phyloP scores from a whole-genome alignment of 2,888 invertebrate genomes.

The Adela reaumurella region DNA sequence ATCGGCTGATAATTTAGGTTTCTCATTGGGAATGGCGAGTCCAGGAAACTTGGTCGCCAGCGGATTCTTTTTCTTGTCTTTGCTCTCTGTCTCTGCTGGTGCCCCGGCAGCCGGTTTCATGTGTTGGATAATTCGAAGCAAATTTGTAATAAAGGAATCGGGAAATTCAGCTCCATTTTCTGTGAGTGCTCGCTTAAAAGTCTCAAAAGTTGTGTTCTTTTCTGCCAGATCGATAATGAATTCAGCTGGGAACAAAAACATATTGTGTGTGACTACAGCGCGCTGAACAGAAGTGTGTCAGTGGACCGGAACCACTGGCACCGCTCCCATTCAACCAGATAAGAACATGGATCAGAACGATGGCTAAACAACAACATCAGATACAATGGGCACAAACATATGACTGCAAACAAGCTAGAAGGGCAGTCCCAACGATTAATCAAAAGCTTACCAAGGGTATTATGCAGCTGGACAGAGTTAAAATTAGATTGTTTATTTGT shows the following conservation, averaged over 20 bases:
- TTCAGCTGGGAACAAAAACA: constrained; percentile 70
- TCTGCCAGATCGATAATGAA: constrained; percentile 94
- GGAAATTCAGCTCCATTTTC: constrained; percentile 96
- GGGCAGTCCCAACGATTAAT: no score
- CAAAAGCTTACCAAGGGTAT: no score
- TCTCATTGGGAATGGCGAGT: constrained; percentile 76
- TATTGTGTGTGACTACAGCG: no score
- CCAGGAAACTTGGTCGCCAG: constrained; percentile 75
- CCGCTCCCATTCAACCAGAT: no score
- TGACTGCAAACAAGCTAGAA: no score
- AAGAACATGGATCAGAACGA: no score
- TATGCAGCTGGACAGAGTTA: no score
- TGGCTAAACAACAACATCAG: no score
- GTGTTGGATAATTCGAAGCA: constrained; percentile 91
- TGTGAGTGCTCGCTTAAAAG: constrained; percentile 80
- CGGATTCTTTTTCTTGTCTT: constrained; percentile 40
- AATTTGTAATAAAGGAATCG: constrained; percentile 90
- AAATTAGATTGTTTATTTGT: no score
- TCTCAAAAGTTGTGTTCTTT: constrained; percentile 78
- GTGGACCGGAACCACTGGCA: no score
- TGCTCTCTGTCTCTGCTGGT: constrained; percentile 16
- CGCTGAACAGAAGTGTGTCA: no score
- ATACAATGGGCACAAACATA: no score
- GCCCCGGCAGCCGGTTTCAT: constrained; percentile 69
- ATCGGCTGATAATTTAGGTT: constrained; percentile 38